Base-by-base conservation (phyloP, 2,113 vertebrate genomes). In the Copsychus sechellarum region DNA sequence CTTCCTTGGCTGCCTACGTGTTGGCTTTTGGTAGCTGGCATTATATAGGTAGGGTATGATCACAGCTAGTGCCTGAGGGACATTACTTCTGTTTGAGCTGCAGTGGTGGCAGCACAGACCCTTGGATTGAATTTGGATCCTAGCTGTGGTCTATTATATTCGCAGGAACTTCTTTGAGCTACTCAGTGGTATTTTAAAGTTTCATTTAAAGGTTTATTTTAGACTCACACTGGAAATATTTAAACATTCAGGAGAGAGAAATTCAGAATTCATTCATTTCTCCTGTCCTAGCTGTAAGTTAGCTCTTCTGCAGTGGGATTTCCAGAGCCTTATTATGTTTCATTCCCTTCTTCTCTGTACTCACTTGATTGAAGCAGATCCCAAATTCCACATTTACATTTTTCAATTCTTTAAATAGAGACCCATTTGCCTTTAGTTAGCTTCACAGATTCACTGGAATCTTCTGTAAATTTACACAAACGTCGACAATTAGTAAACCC, bases 381-480 rank as follows among this genome's bases (percentile, higher is more conserved):
- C 47, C 22, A 24, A 61, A 2, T 34, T 90, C 86, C 67, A 66
- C 67, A 51, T 80, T 88, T 87, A 43, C 13, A 36, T 87, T 93
- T 82, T 95, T 69, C 8, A 64, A 34, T 82, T 91, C 36, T 90
- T 92, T 93, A 92, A 74, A 64, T 12, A 86, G 61, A 82, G n/a
- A 8, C 43, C 36, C 22, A 23, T 53, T 90, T 92, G 26, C 33
- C 62, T 74, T 92, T 88, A 66, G 69, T 80, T 57, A 88, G 38
- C 51, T 66, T 70, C 56, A 81, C 4, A 1, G 56, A 67, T 77
- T 78, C n/a, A 51, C 26, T 78, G 21, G 12, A 78, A 33, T 43
- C 34, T 62, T 86, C 67, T 58, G 8, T 73, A 64, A 77, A 73
- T 54, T 26, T 38, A 47, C 12, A 23, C 34, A 86, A 66, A 23